Conservation (phyloP, 2,888 invertebrate genomes). For the Aquatica leii region DNA sequence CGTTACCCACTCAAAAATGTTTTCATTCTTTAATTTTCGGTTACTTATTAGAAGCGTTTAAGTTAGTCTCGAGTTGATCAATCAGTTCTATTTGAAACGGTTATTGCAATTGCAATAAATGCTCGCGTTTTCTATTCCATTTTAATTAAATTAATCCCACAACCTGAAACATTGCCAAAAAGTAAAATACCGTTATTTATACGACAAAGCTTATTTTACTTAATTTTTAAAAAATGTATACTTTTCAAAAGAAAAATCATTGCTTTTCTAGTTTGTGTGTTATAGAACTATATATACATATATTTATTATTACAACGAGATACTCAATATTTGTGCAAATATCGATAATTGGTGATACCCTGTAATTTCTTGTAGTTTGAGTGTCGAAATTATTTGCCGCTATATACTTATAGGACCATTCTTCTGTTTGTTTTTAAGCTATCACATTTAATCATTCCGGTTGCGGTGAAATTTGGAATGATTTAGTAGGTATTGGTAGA, state of each 20-base stretch:
- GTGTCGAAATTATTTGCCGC: conserved; percentile 17
- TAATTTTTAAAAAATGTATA: conserved; percentile 20
- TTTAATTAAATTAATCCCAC: conserved; percentile 12
- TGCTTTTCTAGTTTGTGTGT: conserved; percentile 50
- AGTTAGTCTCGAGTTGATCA: too few species aligned
- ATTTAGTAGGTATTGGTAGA: conserved; percentile 8
- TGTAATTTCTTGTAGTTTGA: conserved; percentile 22
- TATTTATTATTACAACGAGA: conserved; percentile 53
- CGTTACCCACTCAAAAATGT: too few species aligned
- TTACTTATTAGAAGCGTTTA: too few species aligned
- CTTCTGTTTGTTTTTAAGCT: too few species aligned
- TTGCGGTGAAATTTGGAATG: conserved; percentile 3
- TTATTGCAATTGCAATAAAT: neutral
- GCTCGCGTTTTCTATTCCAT: conserved; percentile 16
- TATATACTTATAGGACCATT: conserved; percentile 1
- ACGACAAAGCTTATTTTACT: conserved; percentile 27
- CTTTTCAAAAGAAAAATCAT: conserved; percentile 18
- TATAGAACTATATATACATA: conserved; percentile 20
- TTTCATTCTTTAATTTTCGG: too few species aligned
- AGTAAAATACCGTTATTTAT: conserved; percentile 24
- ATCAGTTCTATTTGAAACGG: too few species aligned
- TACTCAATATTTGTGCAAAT: conserved; percentile 53
- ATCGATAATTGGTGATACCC: conserved; percentile 43
- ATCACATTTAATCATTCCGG: conserved; percentile 1
- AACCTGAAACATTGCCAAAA: conserved; percentile 27